Base-by-base conservation (phyloP, 2,113 vertebrate species). In the Microtus montanus region DNA sequence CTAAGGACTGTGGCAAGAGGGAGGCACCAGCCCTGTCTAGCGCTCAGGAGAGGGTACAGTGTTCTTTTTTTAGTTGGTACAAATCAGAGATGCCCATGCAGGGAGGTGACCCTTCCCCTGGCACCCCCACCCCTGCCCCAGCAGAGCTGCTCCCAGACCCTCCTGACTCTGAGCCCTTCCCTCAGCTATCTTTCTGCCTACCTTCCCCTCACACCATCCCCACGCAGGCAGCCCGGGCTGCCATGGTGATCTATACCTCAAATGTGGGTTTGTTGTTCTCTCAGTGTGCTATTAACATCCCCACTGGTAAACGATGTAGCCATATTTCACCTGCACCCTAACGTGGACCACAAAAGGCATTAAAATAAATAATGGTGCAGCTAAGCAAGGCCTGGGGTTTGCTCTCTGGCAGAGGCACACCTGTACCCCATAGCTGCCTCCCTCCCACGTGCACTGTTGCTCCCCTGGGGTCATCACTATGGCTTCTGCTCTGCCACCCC, bases 291-390 rank as follows among this genome's bases (percentile, higher is more conserved):
- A 44, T 89, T 70, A 92, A 73, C 78, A 26, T 47, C 89, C 71
- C 93, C 90, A n/a, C 71, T 28, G 3, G 93, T 77, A 83, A 77
- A 79, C 2, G 47, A 5, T 3, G 35, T 14, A 0, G 74, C 64
- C 0, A 0, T 88, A 77, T 70, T 89, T 96, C 91, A 96, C 74
- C 38, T 0, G 10, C 19, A 77, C 92, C 66, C 89, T 80, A 70
- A 20, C 4, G 30, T 73, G 87, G 93, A 26, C 91, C 96, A 84
- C 47, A 52, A 38, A 93, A 93, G 47, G 92, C 91, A 87, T 95
- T 92, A 93, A 96, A 90, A 94, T 94, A 75, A 97, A 97, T 44
- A 82, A 95, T 41, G 70, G 68, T 1, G 14, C 85, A 41, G 71
- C 80, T 91, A 66, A 86, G 84, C 12, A 64, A 89, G 28, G 28